Base-by-base conservation (phyloP, 1,140 invertebrate genomes). In the Leptinotarsa undecemlineata region DNA sequence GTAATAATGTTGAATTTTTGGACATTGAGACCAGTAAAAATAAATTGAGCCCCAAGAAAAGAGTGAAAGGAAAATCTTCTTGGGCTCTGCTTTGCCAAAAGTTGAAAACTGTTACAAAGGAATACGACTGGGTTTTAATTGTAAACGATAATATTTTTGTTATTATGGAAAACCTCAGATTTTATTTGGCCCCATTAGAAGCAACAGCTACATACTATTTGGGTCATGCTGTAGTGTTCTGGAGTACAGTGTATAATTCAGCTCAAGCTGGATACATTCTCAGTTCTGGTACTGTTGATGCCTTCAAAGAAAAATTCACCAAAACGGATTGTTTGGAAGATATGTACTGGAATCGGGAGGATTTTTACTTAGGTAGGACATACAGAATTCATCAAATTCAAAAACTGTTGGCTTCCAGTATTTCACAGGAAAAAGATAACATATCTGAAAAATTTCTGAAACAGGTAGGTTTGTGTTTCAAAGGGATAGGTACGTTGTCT, bases 81-180 rank as follows among this genome's bases (percentile, higher is more conserved):
- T 83, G 82, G 82, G 26, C 66, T 33, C 15, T 77, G 13, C 67
- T 82, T 33, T 83, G 81, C 72, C 73, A 80, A 61, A 64, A 21
- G 17, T 48, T 83, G 61, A 75, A 78, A 64, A 21, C 33, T 48
- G 42, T 68, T 69, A 48, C 63, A 68, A 51, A 71, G 63, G 26
- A 74, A 17, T 79, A 79, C 76, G 48, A 82, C 48, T 83, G 82
- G 82, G 42, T 80, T 20, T 72, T 83, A 60, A 69, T 82, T 42
- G 76, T 80, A 8, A 79, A 80, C 71, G 81, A 82, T 73, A 72
- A 79, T 64, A 82, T 77, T 51, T 83, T 81, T 77, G 75, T 77
- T 4, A 72, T 83, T 57, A 48, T 80, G 60, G 82, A 83, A 64
- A 83, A 83, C 77, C 76, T 83, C 17, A 75, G 82, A 26, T 77